Evolutionary conservation across 2,797 vertebrate species (phyloP).

Genomic region (Micrastur ruficollis): DNA sequence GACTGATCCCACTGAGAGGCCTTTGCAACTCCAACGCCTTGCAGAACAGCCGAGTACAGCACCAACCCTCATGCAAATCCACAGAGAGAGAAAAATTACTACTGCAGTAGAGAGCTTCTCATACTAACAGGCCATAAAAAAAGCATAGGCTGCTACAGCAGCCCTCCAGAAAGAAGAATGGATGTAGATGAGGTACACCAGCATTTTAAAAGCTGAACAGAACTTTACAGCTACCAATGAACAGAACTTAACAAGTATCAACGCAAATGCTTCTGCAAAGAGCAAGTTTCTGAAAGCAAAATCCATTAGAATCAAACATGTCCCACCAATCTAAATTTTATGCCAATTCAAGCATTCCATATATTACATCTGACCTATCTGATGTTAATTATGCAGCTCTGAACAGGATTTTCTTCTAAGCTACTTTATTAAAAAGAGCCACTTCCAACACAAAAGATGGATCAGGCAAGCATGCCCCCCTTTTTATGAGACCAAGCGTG

Average conservation of each 20-base stretch:
- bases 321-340: not conserved
- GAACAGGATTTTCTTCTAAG: not conserved
- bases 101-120: not conserved
- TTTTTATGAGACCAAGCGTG: not conserved
- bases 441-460: not conserved
- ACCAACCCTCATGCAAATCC: accelerated
- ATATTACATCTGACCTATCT: not conserved
- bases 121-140: not conserved
- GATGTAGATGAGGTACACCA: not conserved
- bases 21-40: not conserved
- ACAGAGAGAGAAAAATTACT: not conserved
- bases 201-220: not conserved
- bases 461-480: not conserved
- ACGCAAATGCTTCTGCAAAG: not conserved
- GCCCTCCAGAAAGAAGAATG: not conserved
- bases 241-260: not conserved
- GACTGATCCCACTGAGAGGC: not conserved
- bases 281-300: not conserved
- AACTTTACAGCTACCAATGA: not conserved
- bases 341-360: not conserved
- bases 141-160: not conserved
- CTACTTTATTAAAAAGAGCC: not conserved
- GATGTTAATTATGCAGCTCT: not conserved
- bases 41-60: accelerated
- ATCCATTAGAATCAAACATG: not conserved